Base-by-base conservation (phyloP, 2,888 invertebrate genomes). In the Orchestes rusci region DNA sequence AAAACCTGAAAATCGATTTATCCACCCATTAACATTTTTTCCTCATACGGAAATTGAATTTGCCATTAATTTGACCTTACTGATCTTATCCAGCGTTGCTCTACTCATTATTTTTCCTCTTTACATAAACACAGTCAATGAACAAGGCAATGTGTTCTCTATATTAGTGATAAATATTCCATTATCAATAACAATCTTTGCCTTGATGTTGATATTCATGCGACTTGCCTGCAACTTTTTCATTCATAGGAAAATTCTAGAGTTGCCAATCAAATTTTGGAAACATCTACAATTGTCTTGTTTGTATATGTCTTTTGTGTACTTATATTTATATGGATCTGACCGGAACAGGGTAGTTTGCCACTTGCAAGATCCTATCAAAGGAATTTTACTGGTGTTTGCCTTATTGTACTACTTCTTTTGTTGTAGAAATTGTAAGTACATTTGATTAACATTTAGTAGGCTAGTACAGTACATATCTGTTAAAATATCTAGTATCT, bases 321-420 rank as follows among this genome's bases (percentile, higher is more conserved):
- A 74, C 52, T 63, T 72, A 37, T 63, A 73, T 29, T 66, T 71
- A n/a, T 71, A 72, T 52, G 67, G 73, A 2, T 56, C 72, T 49
- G 76, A 75, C 55, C 65, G 70, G 45, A 71, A 73, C 52, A 62
- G 74, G 53, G 77, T 78, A 3, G 64, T 75, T 38, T 78, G 78
- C 51, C 77, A 78, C 58, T 63, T 77, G 29, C 77, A 77, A 57
- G 77, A 77, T 61, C 77, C 78, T 1, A 71, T 77, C 29, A 75
- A 77, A 57, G 76, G 75, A 38, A 68, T 76, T 31, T 67, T 73
- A 3, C 59, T 77, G 38, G 73, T 76, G 7, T 76, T 74, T 56
- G 72, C 76, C 0, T 62, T 76, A 37, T 68, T 76, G 10, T 74
- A 73, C 59, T 77, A 76, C 57, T 77, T 77, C 64, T 75, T 76